phyloP scores from a whole-genome alignment of 2,888 invertebrate species.

The Drosophila robusta region DNA sequence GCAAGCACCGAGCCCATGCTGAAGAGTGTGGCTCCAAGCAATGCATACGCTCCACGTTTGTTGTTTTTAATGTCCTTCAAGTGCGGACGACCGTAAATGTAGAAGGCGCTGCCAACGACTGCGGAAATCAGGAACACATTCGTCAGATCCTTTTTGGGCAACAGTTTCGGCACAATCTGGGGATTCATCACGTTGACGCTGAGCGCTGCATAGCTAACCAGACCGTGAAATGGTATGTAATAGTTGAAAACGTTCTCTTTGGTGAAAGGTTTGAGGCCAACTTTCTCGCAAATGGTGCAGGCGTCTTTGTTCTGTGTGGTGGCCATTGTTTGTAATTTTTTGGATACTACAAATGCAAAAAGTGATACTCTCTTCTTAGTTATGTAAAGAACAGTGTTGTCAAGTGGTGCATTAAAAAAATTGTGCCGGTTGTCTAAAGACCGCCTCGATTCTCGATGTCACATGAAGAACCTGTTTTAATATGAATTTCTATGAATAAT shows the following conservation, averaged over 20 bases:
- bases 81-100: constrained; percentile 93
- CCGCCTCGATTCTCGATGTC: not conserved
- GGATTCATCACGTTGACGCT: constrained; percentile 95
- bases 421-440: constrained; percentile 33
- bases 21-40: constrained; percentile 91
- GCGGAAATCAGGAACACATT: constrained; percentile 93
- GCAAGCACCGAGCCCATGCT: constrained; percentile 95
- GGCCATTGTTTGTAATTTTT: constrained; percentile 69
- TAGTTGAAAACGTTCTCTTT: constrained; percentile 90
- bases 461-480: not conserved
- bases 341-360: constrained; percentile 49
- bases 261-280: constrained; percentile 88
- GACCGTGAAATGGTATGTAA: constrained; percentile 91
- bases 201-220: constrained; percentile 90
- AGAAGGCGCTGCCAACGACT: constrained; percentile 92
- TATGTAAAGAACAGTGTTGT: constrained; percentile 71
- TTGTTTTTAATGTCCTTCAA: constrained; percentile 88
- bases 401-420: constrained; percentile 13
- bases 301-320: constrained; percentile 59
- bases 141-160: constrained; percentile 88
- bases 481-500: not conserved
- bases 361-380: constrained; percentile 54
- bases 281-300: constrained; percentile 82
- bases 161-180: constrained; percentile 89
- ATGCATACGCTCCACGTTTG: constrained; percentile 88